A percentile compares a stretch with the other conserved stretches of the same genome.
Conservation (phyloP, 2,888 invertebrate species). For the Macaria liturata region DNA sequence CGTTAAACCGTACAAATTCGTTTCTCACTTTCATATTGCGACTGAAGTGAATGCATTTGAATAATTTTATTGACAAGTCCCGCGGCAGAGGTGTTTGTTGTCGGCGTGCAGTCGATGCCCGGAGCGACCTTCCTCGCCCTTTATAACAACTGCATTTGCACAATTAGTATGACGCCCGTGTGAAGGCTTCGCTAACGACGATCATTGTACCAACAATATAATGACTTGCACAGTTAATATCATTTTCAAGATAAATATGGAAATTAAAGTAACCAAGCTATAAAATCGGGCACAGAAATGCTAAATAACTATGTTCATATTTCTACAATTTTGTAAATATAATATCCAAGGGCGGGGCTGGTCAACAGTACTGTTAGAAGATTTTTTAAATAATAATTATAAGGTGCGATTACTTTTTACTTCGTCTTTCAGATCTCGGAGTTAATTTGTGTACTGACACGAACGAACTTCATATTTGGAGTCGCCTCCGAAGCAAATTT, state of each 20-base stretch:
- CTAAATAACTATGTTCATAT: no score
- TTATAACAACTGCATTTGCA: constrained; percentile 34
- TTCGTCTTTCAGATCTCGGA: constrained; percentile 8
- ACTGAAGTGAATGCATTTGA: constrained; percentile 14
- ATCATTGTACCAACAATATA: constrained; percentile 23
- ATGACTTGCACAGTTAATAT: constrained; percentile 10
- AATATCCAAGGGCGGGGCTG: no score
- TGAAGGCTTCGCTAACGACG: constrained; percentile 24
- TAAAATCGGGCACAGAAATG: no score
- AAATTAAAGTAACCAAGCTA: neutral
- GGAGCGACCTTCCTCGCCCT: constrained; percentile 71
- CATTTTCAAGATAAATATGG: constrained; percentile 7
- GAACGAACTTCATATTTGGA: constrained; percentile 44
- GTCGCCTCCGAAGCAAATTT: constrained; percentile 39
- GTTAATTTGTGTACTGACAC: constrained; percentile 44
- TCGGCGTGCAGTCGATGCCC: constrained; percentile 62
- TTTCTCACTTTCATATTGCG: constrained; percentile 5
- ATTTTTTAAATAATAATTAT: constrained; percentile 6
- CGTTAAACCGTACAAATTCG: constrained; percentile 1
- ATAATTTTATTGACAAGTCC: constrained; percentile 24
- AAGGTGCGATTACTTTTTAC: neutral
- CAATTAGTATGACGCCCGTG: constrained; percentile 43
- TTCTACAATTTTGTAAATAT: no score
- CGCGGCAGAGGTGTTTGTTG: constrained; percentile 24
- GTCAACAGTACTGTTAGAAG: no score